Conservation (phyloP, 2,113 vertebrate genomes). For the Pituophis catenifer region DNA sequence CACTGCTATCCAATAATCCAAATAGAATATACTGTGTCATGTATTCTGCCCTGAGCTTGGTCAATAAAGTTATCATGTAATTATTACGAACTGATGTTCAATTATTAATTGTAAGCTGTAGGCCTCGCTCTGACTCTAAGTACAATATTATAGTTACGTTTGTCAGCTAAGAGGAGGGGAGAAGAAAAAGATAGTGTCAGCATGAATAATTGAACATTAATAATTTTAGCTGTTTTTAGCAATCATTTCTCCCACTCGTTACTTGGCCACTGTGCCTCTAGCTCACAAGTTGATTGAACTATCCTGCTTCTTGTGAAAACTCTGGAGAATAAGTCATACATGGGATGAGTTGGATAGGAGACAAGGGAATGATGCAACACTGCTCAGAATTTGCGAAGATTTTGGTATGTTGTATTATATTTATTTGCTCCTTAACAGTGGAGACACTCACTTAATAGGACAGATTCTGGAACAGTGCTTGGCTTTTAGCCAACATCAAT, state of each 20-base stretch:
- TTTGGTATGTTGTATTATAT: neutral
- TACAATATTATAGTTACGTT: slow-evolving; percentile 56
- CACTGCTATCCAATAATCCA: slow-evolving; percentile 32
- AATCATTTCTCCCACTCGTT: slow-evolving; percentile 63
- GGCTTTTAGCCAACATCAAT: neutral
- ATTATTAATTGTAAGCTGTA: slow-evolving; percentile 75
- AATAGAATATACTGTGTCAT: neutral
- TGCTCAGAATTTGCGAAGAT: neutral
- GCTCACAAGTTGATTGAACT: slow-evolving; percentile 43
- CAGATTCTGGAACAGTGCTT: neutral
- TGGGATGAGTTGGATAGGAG: neutral
- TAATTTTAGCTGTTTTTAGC: slow-evolving; percentile 68
- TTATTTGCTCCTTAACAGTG: neutral
- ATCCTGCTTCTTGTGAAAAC: slow-evolving; percentile 21
- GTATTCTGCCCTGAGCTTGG: slow-evolving; percentile 42
- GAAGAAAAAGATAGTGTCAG: slow-evolving; percentile 50
- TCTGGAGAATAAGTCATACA: neutral
- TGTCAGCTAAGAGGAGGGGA: slow-evolving; percentile 51
- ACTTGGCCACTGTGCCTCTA: slow-evolving; percentile 51
- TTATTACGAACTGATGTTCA: slow-evolving; percentile 70
- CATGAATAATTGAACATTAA: slow-evolving; percentile 73
- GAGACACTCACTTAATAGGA: neutral
- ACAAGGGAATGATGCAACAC: neutral
- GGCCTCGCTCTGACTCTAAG: slow-evolving; percentile 67
- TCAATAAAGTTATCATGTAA: slow-evolving; percentile 79